These are phyloP conservation scores for Liopterus haemorrhoidalis DNA, from an alignment of 2,888 invertebrate genomes.

Conservation along the genomic window DNA sequence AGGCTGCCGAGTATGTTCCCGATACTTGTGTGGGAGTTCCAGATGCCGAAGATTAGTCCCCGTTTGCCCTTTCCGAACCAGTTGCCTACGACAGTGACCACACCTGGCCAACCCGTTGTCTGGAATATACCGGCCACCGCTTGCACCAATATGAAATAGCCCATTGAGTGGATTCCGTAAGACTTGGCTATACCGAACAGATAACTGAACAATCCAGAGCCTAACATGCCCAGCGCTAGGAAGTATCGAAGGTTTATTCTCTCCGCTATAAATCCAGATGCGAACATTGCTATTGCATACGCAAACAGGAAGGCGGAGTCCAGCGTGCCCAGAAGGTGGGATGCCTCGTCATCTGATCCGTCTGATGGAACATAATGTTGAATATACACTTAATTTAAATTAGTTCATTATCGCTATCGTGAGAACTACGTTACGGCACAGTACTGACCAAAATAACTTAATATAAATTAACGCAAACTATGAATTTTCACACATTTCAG, in stretches of 20 bases:
- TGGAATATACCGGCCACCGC: conserved; percentile 79
- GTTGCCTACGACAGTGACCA: conserved; percentile 87
- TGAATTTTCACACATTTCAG: no score
- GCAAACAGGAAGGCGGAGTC: conserved; percentile 89
- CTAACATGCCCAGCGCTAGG: conserved; percentile 83
- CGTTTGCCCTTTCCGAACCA: conserved; percentile 93
- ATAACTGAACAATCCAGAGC: conserved; percentile 79
- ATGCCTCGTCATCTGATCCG: conserved; percentile 62
- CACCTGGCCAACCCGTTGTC: conserved; percentile 95
- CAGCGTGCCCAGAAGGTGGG: conserved; percentile 73
- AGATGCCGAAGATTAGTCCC: conserved; percentile 89
- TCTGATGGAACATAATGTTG: no score
- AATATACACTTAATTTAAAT: no score
- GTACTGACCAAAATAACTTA: no score
- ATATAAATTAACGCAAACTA: no score
- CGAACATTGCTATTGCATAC: conserved; percentile 91
- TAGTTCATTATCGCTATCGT: no score
- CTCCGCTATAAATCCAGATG: conserved; percentile 85
- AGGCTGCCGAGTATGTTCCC: conserved; percentile 82
- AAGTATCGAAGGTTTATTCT: conserved; percentile 86
- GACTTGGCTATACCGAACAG: conserved; percentile 82
- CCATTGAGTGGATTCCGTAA: conserved; percentile 71
- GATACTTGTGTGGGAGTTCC: conserved; percentile 95
- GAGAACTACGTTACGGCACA: no score
- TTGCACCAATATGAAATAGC: conserved; percentile 81